Evolutionary conservation across 30 jellyfish, hydroid and myxozoan genomes (phyloP), one percentile per base, ranked within the genome.

Genomic region (Clytia hemisphaerica): DNA sequence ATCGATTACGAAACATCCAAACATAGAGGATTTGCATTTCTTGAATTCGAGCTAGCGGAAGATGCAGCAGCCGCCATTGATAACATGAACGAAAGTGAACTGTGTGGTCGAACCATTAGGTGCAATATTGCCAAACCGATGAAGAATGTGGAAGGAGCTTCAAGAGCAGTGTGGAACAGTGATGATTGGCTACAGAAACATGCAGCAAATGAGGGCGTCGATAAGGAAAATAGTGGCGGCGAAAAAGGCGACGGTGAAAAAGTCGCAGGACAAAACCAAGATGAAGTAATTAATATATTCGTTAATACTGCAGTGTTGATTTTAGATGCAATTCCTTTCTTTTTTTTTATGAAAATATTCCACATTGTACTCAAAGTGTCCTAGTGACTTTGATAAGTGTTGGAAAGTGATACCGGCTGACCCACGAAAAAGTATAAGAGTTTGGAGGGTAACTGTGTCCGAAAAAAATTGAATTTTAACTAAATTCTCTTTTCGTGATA

Each of bases 41-140:
- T 89, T 18, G 98, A 89, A 57, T 89, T 82, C 71, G 95, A 89
- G 58, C 64, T 76, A 6, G 91, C 94, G 2, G 95, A 80, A 83
- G 98, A 89, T 89, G 98, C 98, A 0, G 95, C 93, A 27, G 98
- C 94, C 10, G 95, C 95, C 35, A 64, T 81, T 60, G 98, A 89
- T 53, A 89, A 89, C 58, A 81, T 89, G 95, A 76, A 89, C 78
- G 95, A 89, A 58, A 83, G 96, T 29, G 98, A 89, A 38, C 61
- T 89, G 1, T 82, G 63, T 71, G 98, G 98, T 1, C 37, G 93
- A 37, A 89, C 98, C 6, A 75, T 89, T 4, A 61, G 95, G 22
- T 95, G 82, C 1, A 80, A 83, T 50, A 65, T 81, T 66, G 95
- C 98, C 6, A 82, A 74, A 55, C 93, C 93, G 14, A 80, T 77